Percentiles rank a stretch among this genome's conserved stretches.
phyloP scores from a whole-genome alignment of 2,888 invertebrate species.

The Plebejus anna region DNA sequence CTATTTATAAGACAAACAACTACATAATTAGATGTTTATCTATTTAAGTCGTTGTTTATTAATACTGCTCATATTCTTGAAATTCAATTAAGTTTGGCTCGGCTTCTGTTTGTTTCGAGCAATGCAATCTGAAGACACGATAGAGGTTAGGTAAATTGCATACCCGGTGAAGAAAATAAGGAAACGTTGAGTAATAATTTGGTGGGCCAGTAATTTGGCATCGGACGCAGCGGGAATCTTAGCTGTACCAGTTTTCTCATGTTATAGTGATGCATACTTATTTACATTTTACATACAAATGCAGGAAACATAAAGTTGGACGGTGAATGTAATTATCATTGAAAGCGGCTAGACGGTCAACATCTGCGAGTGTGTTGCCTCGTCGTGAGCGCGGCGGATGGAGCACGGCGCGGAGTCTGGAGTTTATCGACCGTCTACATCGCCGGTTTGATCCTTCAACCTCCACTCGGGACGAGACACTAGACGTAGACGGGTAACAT shows the following conservation, averaged over 20 bases:
- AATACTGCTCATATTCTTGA: not conserved
- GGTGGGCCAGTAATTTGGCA: not conserved
- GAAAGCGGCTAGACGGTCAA: constrained; percentile 39
- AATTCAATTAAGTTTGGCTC: not conserved
- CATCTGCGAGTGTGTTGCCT: constrained; percentile 48
- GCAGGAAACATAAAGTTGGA: not conserved
- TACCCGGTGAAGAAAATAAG: not conserved
- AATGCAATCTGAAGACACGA: not conserved
- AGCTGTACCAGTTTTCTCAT: not conserved
- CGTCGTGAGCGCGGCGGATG: constrained; percentile 35
- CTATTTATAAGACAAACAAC: constrained; percentile 48
- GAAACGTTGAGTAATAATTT: not conserved
- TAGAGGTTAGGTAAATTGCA: not conserved
- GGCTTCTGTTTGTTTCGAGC: not conserved
- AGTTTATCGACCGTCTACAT: constrained; percentile 68
- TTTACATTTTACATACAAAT: not conserved
- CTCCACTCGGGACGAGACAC: constrained; percentile 30
- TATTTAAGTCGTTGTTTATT: constrained; percentile 5
- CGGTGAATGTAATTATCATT: constrained; percentile 33
- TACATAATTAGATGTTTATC: constrained; percentile 6
- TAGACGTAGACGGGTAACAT: not conserved
- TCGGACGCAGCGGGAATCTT: not conserved
- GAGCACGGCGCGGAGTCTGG: constrained; percentile 49
- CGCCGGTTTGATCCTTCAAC: constrained; percentile 43
- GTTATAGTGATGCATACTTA: not conserved